These are phyloP conservation scores for Hymenochirus boettgeri DNA, from an alignment of 2,113 vertebrate species.

Conservation along the genomic window DNA sequence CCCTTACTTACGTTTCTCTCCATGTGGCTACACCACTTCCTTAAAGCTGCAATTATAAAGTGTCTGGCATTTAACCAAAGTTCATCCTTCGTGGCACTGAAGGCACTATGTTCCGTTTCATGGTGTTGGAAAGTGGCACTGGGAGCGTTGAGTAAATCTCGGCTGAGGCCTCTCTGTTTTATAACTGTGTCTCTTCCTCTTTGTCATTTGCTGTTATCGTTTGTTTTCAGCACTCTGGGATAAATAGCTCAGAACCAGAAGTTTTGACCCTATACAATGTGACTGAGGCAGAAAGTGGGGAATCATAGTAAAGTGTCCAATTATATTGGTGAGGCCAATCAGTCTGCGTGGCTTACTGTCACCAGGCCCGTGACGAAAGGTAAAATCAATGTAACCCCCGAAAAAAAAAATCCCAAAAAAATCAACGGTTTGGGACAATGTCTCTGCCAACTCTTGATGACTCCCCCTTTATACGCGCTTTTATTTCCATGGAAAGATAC, in stretches of 20 bases:
- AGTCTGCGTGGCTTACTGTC: conserved; percentile 99
- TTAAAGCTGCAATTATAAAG: too few species aligned
- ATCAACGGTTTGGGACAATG: conserved; percentile 45
- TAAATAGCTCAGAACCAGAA: conserved; percentile 98
- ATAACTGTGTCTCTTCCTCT: neutral
- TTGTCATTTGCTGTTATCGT: conserved; percentile 56
- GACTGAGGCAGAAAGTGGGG: conserved; percentile 96
- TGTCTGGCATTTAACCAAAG: too few species aligned
- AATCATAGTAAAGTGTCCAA: conserved; percentile 99
- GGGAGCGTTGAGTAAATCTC: neutral
- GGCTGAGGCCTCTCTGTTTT: neutral
- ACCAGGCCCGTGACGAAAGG: conserved; percentile 88
- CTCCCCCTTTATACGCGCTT: conserved; percentile 64
- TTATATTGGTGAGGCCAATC: conserved; percentile 99
- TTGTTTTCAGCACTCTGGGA: conserved; percentile 96
- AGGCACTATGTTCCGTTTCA: too few species aligned
- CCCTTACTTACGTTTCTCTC: too few species aligned
- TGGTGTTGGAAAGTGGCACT: neutral
- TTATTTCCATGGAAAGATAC: conserved; percentile 94
- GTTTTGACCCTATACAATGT: conserved; percentile 98
- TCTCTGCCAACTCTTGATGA: conserved; percentile 41
- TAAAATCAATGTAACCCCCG: conserved; percentile 68
- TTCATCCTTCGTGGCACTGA: too few species aligned
- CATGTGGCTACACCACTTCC: too few species aligned
- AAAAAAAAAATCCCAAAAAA: conserved; percentile 17